These are phyloP conservation scores for Sceloporus undulatus DNA, from an alignment of 2,113 vertebrate species.

Conservation along the genomic window DNA sequence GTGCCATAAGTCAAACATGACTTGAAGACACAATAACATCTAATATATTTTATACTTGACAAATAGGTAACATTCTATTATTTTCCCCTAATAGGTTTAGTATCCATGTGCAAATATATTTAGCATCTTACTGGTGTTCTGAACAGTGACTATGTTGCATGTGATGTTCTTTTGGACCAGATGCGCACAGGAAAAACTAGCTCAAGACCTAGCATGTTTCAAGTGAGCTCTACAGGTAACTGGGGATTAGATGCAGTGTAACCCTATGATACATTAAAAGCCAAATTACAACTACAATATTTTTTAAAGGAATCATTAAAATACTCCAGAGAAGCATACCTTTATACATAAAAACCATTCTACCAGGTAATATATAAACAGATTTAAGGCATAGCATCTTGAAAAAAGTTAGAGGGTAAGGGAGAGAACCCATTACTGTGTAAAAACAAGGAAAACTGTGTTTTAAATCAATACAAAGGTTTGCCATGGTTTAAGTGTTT, in stretches of 20 bases:
- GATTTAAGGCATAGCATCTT: no score
- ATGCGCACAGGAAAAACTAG: no score
- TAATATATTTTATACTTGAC: neutral
- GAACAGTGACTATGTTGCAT: neutral
- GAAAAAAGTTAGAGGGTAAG: no score
- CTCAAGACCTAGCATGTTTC: neutral
- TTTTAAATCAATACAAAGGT: no score
- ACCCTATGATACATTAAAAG: neutral
- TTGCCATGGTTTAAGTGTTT: no score
- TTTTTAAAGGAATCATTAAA: no score
- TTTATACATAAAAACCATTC: neutral
- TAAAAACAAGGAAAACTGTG: no score
- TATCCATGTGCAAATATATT: neutral
- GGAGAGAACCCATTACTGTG: no score
- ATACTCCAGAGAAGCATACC: neutral
- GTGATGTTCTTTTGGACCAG: neutral
- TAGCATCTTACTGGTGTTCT: neutral
- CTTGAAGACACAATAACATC: neutral
- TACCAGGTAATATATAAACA: neutral
- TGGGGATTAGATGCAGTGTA: no score
- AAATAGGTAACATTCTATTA: neutral
- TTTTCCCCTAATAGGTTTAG: neutral
- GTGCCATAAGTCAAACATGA: no score
- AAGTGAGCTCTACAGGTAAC: no score
- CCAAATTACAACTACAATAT: neutral